Evolutionary conservation across 2,888 invertebrate species (phyloP).

Genomic region (Ptychoptera albimana): DNA sequence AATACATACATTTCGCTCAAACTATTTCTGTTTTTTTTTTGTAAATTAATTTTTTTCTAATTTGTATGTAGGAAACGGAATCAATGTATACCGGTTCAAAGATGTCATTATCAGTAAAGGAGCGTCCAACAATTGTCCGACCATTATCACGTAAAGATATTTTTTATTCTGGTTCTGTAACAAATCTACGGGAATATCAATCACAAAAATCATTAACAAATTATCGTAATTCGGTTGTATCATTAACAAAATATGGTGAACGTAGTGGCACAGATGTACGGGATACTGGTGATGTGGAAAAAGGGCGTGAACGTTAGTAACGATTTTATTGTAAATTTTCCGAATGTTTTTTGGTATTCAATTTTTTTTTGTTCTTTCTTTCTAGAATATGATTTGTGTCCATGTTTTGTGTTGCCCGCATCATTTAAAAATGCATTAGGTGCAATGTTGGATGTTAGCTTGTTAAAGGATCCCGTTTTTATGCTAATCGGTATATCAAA

Average conservation of each 20-base stretch:
- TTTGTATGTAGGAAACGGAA: conserved; percentile 33
- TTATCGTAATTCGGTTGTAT: conserved; percentile 82
- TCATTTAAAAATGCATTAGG: conserved; percentile 69
- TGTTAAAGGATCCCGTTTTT: conserved; percentile 79
- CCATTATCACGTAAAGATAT: conserved; percentile 92
- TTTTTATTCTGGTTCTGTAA: conserved; percentile 91
- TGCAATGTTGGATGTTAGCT: conserved; percentile 81
- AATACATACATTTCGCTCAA: too few relatives aligned
- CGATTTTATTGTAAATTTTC: background rate
- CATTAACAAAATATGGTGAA: conserved; percentile 56
- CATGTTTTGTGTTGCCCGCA: conserved; percentile 59
- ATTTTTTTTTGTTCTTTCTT: conserved; percentile 12
- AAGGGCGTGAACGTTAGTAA: conserved; percentile 34
- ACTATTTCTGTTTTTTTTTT: background rate
- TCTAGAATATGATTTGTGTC: conserved; percentile 62
- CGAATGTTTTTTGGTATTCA: background rate
- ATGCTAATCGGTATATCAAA: conserved; percentile 86
- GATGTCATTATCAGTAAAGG: conserved; percentile 37
- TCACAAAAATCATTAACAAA: conserved; percentile 81
- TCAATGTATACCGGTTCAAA: conserved; percentile 53
- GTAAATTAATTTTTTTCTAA: background rate
- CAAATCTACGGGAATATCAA: conserved; percentile 84
- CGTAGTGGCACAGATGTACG: conserved; percentile 38
- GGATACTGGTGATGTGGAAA: conserved; percentile 40
- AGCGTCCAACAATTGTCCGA: conserved; percentile 48